A percentile compares a stretch with the other conserved stretches of the same genome.
These are phyloP conservation scores for Cylas formicarius DNA, from an alignment of 1,140 invertebrate species.

Conservation along the genomic window DNA sequence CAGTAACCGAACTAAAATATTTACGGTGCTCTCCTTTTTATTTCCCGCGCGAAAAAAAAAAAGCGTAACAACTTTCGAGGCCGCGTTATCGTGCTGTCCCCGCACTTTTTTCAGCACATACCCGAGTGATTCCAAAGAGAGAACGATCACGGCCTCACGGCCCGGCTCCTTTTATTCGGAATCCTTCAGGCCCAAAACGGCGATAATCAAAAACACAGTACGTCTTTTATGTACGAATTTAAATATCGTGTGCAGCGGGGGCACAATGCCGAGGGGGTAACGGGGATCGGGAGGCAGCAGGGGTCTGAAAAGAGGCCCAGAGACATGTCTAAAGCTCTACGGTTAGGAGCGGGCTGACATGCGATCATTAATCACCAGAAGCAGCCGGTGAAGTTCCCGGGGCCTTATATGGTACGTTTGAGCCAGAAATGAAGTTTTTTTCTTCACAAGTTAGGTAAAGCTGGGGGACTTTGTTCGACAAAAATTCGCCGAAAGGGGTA, in stretches of 20 bases:
- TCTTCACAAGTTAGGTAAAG: too few relatives aligned
- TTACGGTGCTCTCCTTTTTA: too few relatives aligned
- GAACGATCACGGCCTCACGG: constrained; percentile 6
- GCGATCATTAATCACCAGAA: constrained; percentile 40
- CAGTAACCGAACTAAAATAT: too few relatives aligned
- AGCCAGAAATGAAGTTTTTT: too few relatives aligned
- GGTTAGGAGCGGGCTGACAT: constrained; percentile 39
- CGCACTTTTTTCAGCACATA: not conserved
- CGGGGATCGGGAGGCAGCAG: constrained; percentile 27
- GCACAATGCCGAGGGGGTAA: constrained; percentile 30
- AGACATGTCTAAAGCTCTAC: constrained; percentile 42
- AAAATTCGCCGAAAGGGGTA: too few relatives aligned
- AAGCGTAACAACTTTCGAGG: too few relatives aligned
- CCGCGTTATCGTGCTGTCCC: too few relatives aligned
- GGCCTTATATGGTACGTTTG: constrained; percentile 16
- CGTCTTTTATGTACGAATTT: constrained; percentile 40
- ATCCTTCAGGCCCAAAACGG: constrained; percentile 38
- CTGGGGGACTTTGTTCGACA: constrained; percentile 1
- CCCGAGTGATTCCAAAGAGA: not conserved
- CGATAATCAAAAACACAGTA: constrained; percentile 41
- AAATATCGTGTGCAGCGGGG: constrained; percentile 40
- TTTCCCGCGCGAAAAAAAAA: too few relatives aligned
- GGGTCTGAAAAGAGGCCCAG: constrained; percentile 33
- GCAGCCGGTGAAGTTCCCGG: constrained; percentile 34
- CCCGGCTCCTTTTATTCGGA: constrained; percentile 32